These are phyloP conservation scores for Pachyrhynchus sulphureomaculatus DNA, from an alignment of 1,140 invertebrate species.

Conservation along the genomic window DNA sequence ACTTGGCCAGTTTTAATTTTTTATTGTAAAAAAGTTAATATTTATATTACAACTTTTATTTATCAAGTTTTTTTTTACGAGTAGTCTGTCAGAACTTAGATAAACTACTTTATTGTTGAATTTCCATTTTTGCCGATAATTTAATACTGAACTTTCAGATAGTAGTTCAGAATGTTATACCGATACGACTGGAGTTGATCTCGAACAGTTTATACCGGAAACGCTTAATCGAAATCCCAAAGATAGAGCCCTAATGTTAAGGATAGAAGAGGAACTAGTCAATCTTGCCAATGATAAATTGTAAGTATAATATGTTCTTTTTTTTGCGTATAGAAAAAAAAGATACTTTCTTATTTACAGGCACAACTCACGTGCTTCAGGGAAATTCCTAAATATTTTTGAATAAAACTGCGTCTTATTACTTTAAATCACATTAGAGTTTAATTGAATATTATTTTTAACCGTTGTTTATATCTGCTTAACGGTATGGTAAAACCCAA, in stretches of 20 bases:
- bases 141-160: too few species aligned
- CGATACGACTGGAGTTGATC: constrained; percentile 78
- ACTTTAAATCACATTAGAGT: too few species aligned
- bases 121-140: constrained; percentile 23
- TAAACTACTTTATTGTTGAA: neutral
- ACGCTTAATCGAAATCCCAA: constrained; percentile 88
- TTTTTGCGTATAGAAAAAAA: neutral
- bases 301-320: constrained; percentile 56
- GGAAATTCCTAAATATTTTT: too few species aligned
- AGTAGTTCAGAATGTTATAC: constrained; percentile 79
- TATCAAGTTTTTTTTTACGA: too few species aligned
- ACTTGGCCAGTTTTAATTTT: too few species aligned
- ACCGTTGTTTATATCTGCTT: too few species aligned
- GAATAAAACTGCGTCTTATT: too few species aligned
- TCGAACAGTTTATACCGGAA: constrained; percentile 84
- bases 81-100: too few species aligned
- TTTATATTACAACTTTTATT: too few species aligned
- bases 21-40: too few species aligned
- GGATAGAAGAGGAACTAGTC: constrained; percentile 85
- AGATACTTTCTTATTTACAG: neutral
- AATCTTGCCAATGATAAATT: constrained; percentile 79
- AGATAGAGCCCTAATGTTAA: constrained; percentile 79
- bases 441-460: too few species aligned
- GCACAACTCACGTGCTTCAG: neutral
- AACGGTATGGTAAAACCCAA: too few species aligned